A percentile compares a stretch with the other conserved stretches of the same genome.
These are phyloP conservation scores for Corythoichthys haematopterus DNA, from an alignment of 2,113 vertebrate genomes.

Conservation along the genomic window DNA sequence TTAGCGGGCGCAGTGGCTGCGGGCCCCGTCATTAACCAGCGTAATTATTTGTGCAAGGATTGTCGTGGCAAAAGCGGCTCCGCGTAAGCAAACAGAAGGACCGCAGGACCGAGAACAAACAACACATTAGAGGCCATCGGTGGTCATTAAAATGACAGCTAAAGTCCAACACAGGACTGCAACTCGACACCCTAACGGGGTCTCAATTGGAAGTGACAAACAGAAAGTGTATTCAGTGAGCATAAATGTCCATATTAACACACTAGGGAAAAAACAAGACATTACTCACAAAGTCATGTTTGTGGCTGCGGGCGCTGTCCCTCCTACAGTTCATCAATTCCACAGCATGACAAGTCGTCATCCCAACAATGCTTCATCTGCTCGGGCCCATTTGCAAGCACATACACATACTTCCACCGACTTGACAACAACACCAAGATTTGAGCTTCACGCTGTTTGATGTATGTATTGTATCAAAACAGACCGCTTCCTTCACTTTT, in stretches of 20 bases:
- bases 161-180: constrained; percentile 21
- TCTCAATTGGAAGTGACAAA: constrained; percentile 1
- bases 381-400: constrained; percentile 71
- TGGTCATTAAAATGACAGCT: constrained; percentile 27
- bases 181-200: constrained; percentile 4
- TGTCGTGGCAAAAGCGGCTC: constrained; percentile 97
- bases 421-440: constrained; percentile 10
- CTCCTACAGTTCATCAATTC: constrained; percentile 99
- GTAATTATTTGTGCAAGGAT: constrained; percentile 98
- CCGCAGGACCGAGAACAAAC: constrained; percentile 87
- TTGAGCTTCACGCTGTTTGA: constrained; percentile 9
- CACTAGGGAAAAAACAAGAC: constrained; percentile 15
- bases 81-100: constrained; percentile 98
- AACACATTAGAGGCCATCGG: constrained; percentile 82
- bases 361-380: constrained; percentile 94
- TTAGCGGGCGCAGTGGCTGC: constrained; percentile 96
- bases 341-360: constrained; percentile 85
- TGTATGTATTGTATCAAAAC: constrained; percentile 2
- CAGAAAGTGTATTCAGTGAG: constrained; percentile 9
- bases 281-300: constrained; percentile 42
- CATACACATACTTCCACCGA: constrained; percentile 28
- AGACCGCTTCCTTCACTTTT: background rate
- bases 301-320: constrained; percentile 69
- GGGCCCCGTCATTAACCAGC: constrained; percentile 98
- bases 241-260: constrained; percentile 37